Conservation (phyloP, 2,797 vertebrate genomes). For the Psittacula echo region DNA sequence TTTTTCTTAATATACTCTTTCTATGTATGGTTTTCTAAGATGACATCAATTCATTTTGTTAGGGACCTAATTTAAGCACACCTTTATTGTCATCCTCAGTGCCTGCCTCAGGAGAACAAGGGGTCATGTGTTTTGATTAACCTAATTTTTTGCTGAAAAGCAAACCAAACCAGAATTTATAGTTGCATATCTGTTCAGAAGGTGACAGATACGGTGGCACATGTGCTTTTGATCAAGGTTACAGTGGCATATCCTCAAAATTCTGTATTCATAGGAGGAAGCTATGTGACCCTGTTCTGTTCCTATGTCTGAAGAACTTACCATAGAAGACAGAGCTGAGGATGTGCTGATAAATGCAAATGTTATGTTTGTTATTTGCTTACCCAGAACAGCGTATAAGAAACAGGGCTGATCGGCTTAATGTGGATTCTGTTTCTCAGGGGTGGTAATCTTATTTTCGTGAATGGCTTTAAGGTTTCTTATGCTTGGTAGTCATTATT, state of each 20-base stretch:
- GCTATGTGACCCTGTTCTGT: neutral
- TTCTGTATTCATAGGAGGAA: neutral
- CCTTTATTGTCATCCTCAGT: neutral
- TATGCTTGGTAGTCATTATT: neutral
- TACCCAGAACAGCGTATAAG: neutral
- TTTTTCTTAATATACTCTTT: neutral
- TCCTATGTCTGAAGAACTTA: neutral
- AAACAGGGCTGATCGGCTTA: neutral
- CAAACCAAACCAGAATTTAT: neutral
- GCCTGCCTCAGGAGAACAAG: neutral
- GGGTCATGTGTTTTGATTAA: neutral
- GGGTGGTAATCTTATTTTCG: neutral
- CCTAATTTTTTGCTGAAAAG: neutral
- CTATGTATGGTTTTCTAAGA: neutral
- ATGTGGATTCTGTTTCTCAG: neutral
- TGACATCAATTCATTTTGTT: neutral
- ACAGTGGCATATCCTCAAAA: neutral
- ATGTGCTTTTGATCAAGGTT: neutral
- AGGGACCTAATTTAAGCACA: neutral
- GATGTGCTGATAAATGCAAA: neutral
- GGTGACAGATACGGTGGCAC: neutral
- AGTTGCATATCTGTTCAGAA: neutral
- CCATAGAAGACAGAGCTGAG: neutral
- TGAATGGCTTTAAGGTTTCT: neutral
- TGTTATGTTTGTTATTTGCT: neutral